Conservation (phyloP, 2,797 vertebrate species). For the Neoniphon sammara region DNA sequence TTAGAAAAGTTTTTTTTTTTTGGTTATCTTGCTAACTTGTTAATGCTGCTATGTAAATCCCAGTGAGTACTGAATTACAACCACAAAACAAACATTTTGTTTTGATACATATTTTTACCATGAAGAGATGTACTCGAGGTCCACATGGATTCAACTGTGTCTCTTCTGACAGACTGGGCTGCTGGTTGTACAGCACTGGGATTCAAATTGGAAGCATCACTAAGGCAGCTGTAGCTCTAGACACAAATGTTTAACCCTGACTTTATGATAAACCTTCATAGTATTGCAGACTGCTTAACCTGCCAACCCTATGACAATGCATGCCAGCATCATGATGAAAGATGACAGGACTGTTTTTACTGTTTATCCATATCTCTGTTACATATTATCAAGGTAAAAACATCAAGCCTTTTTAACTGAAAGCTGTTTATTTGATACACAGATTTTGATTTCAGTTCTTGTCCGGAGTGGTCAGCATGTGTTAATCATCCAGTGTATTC, state of each 20-base stretch:
- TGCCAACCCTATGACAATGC: background rate
- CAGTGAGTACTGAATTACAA: too few species aligned
- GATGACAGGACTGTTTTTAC: background rate
- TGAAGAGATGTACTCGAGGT: background rate
- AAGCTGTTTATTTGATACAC: constrained; percentile 39
- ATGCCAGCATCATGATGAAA: too few species aligned
- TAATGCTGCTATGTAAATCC: too few species aligned
- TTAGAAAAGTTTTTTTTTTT: too few species aligned
- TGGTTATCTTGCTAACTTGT: too few species aligned
- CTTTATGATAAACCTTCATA: background rate
- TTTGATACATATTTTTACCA: background rate
- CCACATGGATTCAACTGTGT: too few species aligned
- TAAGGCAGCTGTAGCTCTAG: constrained; percentile 32
- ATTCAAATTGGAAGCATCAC: constrained; percentile 5
- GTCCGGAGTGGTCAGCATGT: constrained; percentile 82
- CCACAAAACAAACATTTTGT: background rate
- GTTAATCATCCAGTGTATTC: constrained; percentile 81
- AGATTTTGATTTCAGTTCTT: constrained; percentile 83
- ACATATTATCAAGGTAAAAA: background rate
- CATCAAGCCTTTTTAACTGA: constrained; percentile 6
- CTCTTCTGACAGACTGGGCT: too few species aligned
- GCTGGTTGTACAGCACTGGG: background rate
- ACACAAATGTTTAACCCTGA: background rate
- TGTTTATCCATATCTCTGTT: background rate
- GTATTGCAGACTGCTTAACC: background rate